A percentile compares a stretch with the other conserved stretches of the same genome.
Conservation (phyloP, 2,888 invertebrate species). For the Tortrix viridana region DNA sequence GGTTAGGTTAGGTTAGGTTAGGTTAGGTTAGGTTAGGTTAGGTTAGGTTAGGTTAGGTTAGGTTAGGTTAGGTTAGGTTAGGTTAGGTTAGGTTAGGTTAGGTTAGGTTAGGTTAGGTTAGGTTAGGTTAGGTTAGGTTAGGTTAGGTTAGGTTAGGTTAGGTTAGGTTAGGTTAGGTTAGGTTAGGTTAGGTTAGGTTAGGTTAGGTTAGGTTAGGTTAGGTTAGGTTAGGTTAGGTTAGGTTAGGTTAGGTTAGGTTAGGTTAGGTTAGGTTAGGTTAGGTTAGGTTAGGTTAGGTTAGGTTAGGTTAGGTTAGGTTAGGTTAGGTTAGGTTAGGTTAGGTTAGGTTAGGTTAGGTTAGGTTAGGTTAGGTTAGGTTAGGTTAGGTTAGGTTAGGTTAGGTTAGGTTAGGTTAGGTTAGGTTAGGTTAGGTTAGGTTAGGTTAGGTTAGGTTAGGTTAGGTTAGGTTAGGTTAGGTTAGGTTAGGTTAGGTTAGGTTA, state of each 20-base stretch:
- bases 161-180: conserved; percentile 42
- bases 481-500: conserved; percentile 15
- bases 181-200: conserved; percentile 41
- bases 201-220: conserved; percentile 42
- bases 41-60: conserved; percentile 23
- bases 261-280: conserved; percentile 42
- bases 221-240: conserved; percentile 42
- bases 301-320: conserved; percentile 41
- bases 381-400: conserved; percentile 24
- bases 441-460: conserved; percentile 11
- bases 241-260: conserved; percentile 42
- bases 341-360: conserved; percentile 31
- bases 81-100: conserved; percentile 25
- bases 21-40: conserved; percentile 2
- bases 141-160: conserved; percentile 37
- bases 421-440: conserved; percentile 14
- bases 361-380: conserved; percentile 31
- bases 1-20: no score
- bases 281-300: conserved; percentile 42
- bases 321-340: conserved; percentile 32
- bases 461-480: conserved; percentile 14
- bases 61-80: conserved; percentile 24
- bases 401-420: conserved; percentile 8
- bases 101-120: conserved; percentile 24
- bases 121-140: conserved; percentile 27